phyloP scores from a whole-genome alignment of 2,888 invertebrate species.

The Amorpha juglandis region DNA sequence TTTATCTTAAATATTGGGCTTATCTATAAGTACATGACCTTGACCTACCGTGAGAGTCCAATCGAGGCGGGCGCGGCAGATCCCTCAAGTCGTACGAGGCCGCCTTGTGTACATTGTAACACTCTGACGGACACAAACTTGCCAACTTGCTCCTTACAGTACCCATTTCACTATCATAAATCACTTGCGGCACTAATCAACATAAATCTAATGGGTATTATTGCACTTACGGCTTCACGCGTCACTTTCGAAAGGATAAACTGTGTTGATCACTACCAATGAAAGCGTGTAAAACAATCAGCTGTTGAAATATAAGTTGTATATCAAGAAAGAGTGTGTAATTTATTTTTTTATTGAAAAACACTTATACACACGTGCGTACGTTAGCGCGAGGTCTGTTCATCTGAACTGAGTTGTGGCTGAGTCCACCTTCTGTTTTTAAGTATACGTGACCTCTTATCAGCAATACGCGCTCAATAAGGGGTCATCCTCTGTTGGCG shows the following conservation, averaged over 20 bases:
- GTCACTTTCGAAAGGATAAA: not conserved
- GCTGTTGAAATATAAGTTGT: not conserved
- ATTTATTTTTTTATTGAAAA: constrained; percentile 8
- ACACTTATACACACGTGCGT: constrained; percentile 58
- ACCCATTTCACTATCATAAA: constrained; percentile 59
- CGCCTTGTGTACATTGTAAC: constrained; percentile 51
- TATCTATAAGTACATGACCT: constrained; percentile 38
- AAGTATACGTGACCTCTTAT: constrained; percentile 67
- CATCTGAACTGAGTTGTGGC: constrained; percentile 54
- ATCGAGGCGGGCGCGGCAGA: constrained; percentile 67
- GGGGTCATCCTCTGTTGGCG: constrained; percentile 38
- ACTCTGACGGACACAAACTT: constrained; percentile 53
- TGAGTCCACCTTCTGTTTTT: constrained; percentile 44
- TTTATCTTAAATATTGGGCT: constrained; percentile 30
- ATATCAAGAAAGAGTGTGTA: not conserved
- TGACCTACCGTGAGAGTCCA: constrained; percentile 65
- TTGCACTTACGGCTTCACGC: constrained; percentile 27
- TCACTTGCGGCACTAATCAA: constrained; percentile 38
- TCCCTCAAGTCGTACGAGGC: constrained; percentile 71
- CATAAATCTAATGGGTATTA: constrained; percentile 35
- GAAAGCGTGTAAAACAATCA: constrained; percentile 32
- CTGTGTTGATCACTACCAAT: constrained; percentile 40
- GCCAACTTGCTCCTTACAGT: constrained; percentile 65
- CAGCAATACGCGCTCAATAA: constrained; percentile 45
- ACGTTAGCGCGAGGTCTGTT: constrained; percentile 47